Evolutionary conservation across 2,888 invertebrate genomes (phyloP).

Genomic region (Troides aeacus): DNA sequence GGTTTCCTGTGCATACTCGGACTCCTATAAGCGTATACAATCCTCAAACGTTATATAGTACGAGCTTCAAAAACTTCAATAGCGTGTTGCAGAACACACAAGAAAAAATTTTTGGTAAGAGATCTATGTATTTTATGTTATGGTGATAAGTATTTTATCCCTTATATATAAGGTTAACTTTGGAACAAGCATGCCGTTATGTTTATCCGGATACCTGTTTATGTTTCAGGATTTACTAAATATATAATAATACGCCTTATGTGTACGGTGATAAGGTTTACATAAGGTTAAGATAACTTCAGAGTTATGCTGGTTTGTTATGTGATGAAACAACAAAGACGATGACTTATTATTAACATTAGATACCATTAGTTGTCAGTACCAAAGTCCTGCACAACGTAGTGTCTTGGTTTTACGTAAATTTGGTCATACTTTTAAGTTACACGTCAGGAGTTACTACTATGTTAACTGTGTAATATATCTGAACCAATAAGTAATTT

Average conservation of each 20-base stretch:
- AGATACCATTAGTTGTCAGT: background rate
- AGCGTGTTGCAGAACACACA: conserved; percentile 4
- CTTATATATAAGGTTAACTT: background rate
- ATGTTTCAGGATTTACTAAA: background rate
- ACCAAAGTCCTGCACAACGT: background rate
- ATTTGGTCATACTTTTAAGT: background rate
- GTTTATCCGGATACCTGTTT: background rate
- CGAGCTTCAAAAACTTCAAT: conserved; percentile 5
- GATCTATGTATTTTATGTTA: background rate
- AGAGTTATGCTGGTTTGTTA: background rate
- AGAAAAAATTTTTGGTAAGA: background rate
- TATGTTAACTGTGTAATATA: no score
- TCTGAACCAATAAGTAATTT: no score
- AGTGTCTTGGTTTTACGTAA: background rate
- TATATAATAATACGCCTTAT: background rate
- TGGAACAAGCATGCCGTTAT: background rate
- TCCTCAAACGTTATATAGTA: background rate
- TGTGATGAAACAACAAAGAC: background rate
- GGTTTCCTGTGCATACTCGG: conserved; percentile 19
- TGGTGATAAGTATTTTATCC: background rate
- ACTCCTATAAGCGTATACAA: background rate
- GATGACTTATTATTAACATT: background rate
- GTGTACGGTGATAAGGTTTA: background rate
- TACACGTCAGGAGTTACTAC: no score
- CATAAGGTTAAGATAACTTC: background rate